Conservation (phyloP, 2,888 invertebrate genomes). For the Mimas tiliae region DNA sequence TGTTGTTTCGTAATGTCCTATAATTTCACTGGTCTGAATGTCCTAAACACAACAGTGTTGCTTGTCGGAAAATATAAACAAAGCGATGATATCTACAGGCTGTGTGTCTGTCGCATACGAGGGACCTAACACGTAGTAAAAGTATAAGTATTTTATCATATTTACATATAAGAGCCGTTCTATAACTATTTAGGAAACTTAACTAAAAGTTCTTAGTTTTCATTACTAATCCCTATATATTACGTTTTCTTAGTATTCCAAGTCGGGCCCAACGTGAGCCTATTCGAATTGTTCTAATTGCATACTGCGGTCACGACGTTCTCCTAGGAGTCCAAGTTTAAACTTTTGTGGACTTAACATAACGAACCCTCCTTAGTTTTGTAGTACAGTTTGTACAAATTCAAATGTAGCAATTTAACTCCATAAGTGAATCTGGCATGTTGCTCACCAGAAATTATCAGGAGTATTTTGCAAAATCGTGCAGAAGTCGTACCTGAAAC, state of each 20-base stretch:
- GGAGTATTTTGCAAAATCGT: constrained; percentile 1
- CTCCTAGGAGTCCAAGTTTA: constrained; percentile 10
- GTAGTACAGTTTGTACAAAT: constrained; percentile 2
- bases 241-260: constrained; percentile 1
- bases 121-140: too few species aligned
- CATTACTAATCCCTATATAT: constrained; percentile 8
- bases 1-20: too few species aligned
- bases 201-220: neutral
- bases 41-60: too few species aligned
- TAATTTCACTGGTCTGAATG: too few species aligned
- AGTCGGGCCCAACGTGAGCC: constrained; percentile 25
- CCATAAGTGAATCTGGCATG: neutral
- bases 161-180: too few species aligned
- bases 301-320: constrained; percentile 28
- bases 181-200: neutral
- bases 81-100: too few species aligned
- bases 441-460: constrained; percentile 14
- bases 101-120: too few species aligned
- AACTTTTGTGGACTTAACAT: constrained; percentile 35
- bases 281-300: constrained; percentile 32
- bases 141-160: too few species aligned
- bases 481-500: constrained; percentile 28
- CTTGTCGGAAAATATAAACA: too few species aligned
- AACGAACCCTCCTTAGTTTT: constrained; percentile 35
- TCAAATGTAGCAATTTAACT: constrained; percentile 1